phyloP scores from a whole-genome alignment of 2,888 invertebrate species.

The Drosophila flavopinicola region DNA sequence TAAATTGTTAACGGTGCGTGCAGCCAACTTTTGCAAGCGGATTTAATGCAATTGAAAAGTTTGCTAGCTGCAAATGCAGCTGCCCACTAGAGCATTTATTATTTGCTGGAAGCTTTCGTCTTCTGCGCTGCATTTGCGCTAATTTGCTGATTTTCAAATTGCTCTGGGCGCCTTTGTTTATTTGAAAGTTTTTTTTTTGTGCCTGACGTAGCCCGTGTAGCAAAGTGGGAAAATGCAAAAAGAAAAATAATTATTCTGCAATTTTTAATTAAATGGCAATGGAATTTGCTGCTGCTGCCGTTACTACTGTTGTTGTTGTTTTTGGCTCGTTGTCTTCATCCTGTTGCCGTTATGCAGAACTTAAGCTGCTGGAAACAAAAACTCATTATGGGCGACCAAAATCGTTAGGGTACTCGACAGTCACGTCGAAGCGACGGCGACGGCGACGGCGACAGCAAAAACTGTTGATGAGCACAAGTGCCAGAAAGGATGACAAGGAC shows the following conservation, averaged over 20 bases:
- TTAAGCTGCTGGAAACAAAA: slow-evolving; percentile 78
- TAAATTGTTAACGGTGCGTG: slow-evolving; percentile 74
- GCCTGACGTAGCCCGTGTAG: slow-evolving; percentile 24
- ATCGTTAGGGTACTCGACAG: slow-evolving; percentile 53
- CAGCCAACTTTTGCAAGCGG: slow-evolving; percentile 52
- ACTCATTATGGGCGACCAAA: slow-evolving; percentile 76
- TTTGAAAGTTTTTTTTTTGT: slow-evolving; percentile 50
- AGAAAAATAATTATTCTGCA: slow-evolving; percentile 79
- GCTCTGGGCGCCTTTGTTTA: slow-evolving; percentile 64
- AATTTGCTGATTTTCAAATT: slow-evolving; percentile 74
- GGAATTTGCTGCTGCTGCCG: slow-evolving; percentile 60
- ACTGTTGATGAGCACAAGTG: slow-evolving; percentile 43
- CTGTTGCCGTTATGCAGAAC: slow-evolving; percentile 53
- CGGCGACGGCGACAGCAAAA: slow-evolving; percentile 10
- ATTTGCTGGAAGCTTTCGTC: slow-evolving; percentile 16
- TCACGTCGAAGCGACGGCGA: slow-evolving; percentile 21
- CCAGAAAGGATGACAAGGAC: slow-evolving; percentile 28
- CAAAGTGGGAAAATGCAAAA: slow-evolving; percentile 50
- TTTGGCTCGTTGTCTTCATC: slow-evolving; percentile 39
- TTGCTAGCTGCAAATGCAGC: slow-evolving; percentile 45
- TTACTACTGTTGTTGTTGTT: slow-evolving; percentile 32
- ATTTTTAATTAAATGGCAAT: slow-evolving; percentile 80
- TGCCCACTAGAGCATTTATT: slow-evolving; percentile 27
- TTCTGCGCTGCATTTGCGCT: slow-evolving; percentile 61
- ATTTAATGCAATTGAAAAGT: slow-evolving; percentile 79